Conservation (phyloP, 2,113 vertebrate species). For the Semicossyphus pulcher region DNA sequence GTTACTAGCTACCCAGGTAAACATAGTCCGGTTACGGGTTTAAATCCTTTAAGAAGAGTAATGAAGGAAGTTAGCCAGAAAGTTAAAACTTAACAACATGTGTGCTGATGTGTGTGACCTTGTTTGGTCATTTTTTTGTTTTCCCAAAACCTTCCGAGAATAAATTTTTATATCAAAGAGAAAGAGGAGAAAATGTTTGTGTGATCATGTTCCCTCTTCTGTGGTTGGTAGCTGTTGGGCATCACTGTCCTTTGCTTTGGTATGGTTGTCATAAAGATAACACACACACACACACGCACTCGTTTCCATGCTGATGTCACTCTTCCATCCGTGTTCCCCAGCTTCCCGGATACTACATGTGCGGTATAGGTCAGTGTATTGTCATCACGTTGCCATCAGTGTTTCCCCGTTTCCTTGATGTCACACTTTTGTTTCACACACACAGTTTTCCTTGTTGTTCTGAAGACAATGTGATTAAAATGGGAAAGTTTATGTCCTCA, state of each 20-base stretch:
- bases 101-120: no score
- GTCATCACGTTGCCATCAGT: neutral
- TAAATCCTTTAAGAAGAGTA: no score
- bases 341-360: neutral
- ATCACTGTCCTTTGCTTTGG: constrained; percentile 2
- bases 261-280: constrained; percentile 5
- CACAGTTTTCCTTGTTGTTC: neutral
- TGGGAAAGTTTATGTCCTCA: no score
- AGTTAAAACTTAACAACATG: no score
- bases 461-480: no score
- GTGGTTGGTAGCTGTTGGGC: constrained; percentile 35
- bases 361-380: neutral
- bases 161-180: neutral
- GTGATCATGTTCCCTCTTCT: neutral
- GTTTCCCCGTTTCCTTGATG: constrained; percentile 24
- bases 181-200: neutral
- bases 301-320: neutral
- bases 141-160: constrained; percentile 6
- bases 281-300: constrained; percentile 19
- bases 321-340: constrained; percentile 14
- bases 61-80: no score
- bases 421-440: neutral
- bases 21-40: no score
- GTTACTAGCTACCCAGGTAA: no score
- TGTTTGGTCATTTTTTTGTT: no score